These are phyloP conservation scores for Lasioglossum morio DNA, from an alignment of 2,888 invertebrate species.

Conservation along the genomic window DNA sequence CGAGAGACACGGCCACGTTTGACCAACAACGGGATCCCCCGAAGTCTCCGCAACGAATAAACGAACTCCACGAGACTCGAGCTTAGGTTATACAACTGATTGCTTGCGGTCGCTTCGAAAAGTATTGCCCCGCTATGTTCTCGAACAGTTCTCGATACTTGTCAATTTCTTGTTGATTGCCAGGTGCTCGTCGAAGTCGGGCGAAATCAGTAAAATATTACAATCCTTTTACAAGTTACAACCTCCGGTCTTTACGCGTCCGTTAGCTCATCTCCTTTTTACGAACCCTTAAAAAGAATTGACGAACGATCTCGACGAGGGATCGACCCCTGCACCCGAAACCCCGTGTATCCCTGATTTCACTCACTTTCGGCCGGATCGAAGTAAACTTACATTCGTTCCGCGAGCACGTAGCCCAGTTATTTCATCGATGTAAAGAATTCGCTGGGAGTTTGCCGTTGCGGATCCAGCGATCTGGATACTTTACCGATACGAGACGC, in stretches of 20 bases:
- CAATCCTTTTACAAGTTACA: not conserved
- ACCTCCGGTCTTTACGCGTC: not conserved
- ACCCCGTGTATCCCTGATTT: constrained; percentile 11
- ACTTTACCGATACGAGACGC: constrained; percentile 63
- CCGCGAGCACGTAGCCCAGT: constrained; percentile 57
- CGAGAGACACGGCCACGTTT: not conserved
- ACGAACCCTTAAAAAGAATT: not conserved
- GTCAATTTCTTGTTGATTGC: too few relatives aligned
- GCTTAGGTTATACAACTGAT: not conserved
- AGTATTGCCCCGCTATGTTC: not conserved
- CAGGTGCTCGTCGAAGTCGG: too few relatives aligned
- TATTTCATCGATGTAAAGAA: constrained; percentile 63
- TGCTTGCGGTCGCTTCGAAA: not conserved
- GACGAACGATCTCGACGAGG: not conserved
- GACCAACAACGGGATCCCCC: not conserved
- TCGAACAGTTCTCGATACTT: not conserved
- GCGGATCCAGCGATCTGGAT: constrained; percentile 67
- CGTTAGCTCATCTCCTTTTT: not conserved
- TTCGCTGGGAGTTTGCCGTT: constrained; percentile 56
- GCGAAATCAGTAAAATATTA: too few relatives aligned
- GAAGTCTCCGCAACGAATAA: not conserved
- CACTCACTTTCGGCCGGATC: not conserved
- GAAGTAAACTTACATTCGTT: constrained; percentile 36
- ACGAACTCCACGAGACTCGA: not conserved
- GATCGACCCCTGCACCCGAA: not conserved